phyloP scores from a whole-genome alignment of 2,113 vertebrate species.

The Gobiocypris rarus region DNA sequence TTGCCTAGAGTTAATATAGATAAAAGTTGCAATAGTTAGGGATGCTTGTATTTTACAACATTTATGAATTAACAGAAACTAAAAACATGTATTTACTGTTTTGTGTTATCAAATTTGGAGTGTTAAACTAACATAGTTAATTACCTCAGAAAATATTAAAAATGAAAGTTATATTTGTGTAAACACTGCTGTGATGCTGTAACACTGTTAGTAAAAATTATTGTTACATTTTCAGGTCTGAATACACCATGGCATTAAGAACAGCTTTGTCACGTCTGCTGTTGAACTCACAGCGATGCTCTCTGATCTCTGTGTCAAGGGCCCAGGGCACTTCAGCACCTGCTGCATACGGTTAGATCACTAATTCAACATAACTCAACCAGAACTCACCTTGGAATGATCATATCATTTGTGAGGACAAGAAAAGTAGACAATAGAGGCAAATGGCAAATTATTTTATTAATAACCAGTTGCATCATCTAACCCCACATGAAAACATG shows the following conservation, averaged over 20 bases:
- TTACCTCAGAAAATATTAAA: neutral
- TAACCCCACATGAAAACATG: no score
- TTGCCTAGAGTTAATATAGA: no score
- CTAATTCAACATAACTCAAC: neutral
- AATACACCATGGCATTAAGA: conserved; percentile 61
- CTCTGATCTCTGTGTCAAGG: conserved; percentile 26
- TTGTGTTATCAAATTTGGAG: neutral
- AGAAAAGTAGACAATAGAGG: neutral
- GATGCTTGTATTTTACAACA: neutral
- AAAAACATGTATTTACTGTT: neutral
- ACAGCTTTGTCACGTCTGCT: conserved; percentile 49
- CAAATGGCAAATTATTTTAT: neutral
- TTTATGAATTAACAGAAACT: neutral
- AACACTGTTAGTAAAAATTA: neutral
- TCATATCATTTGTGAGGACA: neutral
- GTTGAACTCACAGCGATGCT: conserved; percentile 31
- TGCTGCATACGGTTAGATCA: conserved; percentile 54
- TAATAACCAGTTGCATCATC: neutral
- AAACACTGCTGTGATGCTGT: neutral
- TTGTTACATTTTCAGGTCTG: neutral
- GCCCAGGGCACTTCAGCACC: conserved; percentile 54
- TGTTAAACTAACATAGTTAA: neutral
- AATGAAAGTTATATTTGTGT: neutral
- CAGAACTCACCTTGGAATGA: neutral
- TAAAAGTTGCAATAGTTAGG: neutral